Evolutionary conservation across 2,797 vertebrate species (phyloP).

Genomic region (Macropodus opercularis): DNA sequence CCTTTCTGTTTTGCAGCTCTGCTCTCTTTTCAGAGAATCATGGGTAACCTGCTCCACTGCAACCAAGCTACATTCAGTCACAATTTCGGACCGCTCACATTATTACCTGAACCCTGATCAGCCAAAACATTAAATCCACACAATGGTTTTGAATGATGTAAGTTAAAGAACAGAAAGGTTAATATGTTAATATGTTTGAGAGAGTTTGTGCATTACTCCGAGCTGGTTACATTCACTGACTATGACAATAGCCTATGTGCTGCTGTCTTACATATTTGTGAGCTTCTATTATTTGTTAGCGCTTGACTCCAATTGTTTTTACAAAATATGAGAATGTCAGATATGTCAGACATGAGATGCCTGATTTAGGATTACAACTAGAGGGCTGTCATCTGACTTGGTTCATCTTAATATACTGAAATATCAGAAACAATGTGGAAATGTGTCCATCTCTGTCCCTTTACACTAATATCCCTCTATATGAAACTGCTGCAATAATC

Average conservation of each 20-base stretch:
- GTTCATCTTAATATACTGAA: not conserved
- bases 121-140: no score
- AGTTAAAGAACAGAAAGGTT: no score
- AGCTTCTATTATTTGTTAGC: not conserved
- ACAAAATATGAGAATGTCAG: not conserved
- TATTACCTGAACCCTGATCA: not conserved
- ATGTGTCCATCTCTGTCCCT: no score
- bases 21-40: conserved; percentile 31
- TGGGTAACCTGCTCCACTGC: conserved; percentile 40
- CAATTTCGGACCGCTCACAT: not conserved
- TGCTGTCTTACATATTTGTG: not conserved
- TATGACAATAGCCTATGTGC: not conserved
- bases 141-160: no score
- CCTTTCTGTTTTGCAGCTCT: conserved; percentile 3
- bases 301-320: not conserved
- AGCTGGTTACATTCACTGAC: not conserved
- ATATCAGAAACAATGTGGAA: not conserved
- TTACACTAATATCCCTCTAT: no score
- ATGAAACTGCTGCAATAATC: no score
- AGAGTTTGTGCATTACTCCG: not conserved
- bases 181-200: not conserved
- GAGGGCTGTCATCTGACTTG: not conserved
- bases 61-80: conserved; percentile 24
- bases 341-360: not conserved
- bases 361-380: not conserved